Evolutionary conservation across 1,140 invertebrate genomes (phyloP).

Genomic region (Heliconius nattereri): DNA sequence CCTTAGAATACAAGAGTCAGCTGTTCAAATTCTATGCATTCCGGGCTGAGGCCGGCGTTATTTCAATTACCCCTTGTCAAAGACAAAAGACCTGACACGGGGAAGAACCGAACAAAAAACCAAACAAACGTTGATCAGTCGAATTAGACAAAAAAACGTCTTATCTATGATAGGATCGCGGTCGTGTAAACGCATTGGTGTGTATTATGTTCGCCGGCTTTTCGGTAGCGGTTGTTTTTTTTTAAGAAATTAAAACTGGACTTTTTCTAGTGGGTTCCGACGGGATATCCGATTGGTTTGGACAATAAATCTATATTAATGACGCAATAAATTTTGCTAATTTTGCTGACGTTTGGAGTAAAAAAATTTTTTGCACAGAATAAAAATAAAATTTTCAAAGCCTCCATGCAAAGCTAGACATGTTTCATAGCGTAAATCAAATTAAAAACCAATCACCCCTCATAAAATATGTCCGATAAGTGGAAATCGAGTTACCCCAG

Average conservation of each 20-base stretch:
- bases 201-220: slow-evolving; percentile 70
- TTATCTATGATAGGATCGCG: slow-evolving; percentile 80
- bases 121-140: slow-evolving; percentile 60
- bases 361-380: neutral
- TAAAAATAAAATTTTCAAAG: neutral
- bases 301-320: slow-evolving; percentile 20
- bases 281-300: slow-evolving; percentile 32
- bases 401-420: slow-evolving; percentile 10
- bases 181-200: slow-evolving; percentile 74
- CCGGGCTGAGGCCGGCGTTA: slow-evolving; percentile 69
- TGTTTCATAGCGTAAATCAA: slow-evolving; percentile 29
- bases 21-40: slow-evolving; percentile 78
- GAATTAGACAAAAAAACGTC: slow-evolving; percentile 63
- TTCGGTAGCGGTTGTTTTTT: slow-evolving; percentile 66
- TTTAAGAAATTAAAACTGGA: slow-evolving; percentile 56
- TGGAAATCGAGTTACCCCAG: slow-evolving; percentile 42
- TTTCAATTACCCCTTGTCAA: slow-evolving; percentile 80
- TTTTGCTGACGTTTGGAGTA: neutral
- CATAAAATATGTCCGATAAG: slow-evolving; percentile 40
- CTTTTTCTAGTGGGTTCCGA: slow-evolving; percentile 49
- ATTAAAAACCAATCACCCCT: slow-evolving; percentile 34
- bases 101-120: slow-evolving; percentile 57
- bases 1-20: slow-evolving; percentile 56
- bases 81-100: slow-evolving; percentile 77
- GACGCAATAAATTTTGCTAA: slow-evolving; percentile 2